Evolutionary conservation across 2,888 invertebrate genomes (phyloP), one percentile per base, ranked within the genome.

Genomic region (Troilus luridus): DNA sequence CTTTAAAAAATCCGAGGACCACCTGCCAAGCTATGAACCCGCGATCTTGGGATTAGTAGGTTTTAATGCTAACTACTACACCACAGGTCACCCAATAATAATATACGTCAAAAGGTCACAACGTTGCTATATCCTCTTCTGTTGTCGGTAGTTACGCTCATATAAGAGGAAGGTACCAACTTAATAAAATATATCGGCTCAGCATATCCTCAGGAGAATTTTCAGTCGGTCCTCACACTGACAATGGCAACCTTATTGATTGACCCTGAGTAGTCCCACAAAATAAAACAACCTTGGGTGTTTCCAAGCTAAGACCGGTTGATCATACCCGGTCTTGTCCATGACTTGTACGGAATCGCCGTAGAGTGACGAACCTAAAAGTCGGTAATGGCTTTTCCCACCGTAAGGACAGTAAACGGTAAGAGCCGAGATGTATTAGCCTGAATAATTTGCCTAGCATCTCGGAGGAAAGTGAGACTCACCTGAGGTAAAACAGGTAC

Each of bases 401-500:
- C 85, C 54, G 56, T n/a, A 85, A 85, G 56, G 56, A 12, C 85
- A 56, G 56, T 85, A 54, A 54, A 54, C 85, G 85, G 85, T 85
- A 3, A 11, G 56, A 85, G 2, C 56, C 21, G 85, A 85, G n/a
- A 58, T 58, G 54, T 56, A 85, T 85, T 54, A 54, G 85, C 56
- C 85, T 54, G 85, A 56, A 56, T 85, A 85, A 85, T 85, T 85
- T 85, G n/a, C 56, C 56, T 56, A 85, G 6, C 85, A 85, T 58
- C 56, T 56, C 56, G 21, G n/a, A 85, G 85, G 85, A 85, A 85
- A 85, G 85, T 85, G 85, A 85, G 85, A 85, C 85, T 85, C 85
- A 85, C 56, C 85, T 56, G 56, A 85, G 85, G 10, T 21, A n/a
- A n/a, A 85, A 56, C 56, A 56, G n/a, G n/a, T 41, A 27, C 17